phyloP scores from a whole-genome alignment of 2,888 invertebrate species.

The Hyposoter didymator region DNA sequence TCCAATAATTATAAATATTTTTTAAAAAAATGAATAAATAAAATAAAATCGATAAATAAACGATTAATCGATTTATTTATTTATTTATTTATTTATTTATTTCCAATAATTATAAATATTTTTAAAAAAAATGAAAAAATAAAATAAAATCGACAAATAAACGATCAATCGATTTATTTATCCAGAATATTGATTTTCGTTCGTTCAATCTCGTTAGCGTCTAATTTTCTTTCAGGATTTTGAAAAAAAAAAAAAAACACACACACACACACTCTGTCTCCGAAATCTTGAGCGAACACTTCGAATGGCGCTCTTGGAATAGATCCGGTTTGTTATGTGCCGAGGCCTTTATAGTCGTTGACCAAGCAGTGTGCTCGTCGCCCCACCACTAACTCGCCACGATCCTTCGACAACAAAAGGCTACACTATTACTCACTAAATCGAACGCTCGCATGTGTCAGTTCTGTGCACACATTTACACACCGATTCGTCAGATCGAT shows the following conservation, averaged over 20 bases:
- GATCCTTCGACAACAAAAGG: slow-evolving; percentile 27
- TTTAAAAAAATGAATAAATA: too few species aligned
- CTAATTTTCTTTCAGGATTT: neutral
- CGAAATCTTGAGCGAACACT: slow-evolving; percentile 23
- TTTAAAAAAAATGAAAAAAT: too few species aligned
- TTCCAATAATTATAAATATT: too few species aligned
- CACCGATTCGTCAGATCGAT: neutral
- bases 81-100: too few species aligned
- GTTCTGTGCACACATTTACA: neutral
- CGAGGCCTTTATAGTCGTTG: slow-evolving; percentile 61
- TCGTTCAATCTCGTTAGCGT: neutral
- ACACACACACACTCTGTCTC: neutral
- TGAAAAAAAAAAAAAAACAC: neutral
- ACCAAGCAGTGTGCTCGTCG: slow-evolving; percentile 52
- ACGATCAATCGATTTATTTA: neutral
- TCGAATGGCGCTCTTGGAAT: slow-evolving; percentile 60
- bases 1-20: too few species aligned
- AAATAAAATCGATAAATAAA: too few species aligned
- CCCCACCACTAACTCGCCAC: slow-evolving; percentile 56
- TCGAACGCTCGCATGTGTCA: slow-evolving; percentile 3
- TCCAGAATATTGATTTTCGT: neutral
- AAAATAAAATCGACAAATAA: too few species aligned
- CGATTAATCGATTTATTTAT: neutral
- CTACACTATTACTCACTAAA: slow-evolving; percentile 25
- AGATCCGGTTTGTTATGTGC: slow-evolving; percentile 62